Percentiles rank a stretch among this genome's conserved stretches.
phyloP scores from a whole-genome alignment of 1,140 invertebrate species.

The Papilio polytes region DNA sequence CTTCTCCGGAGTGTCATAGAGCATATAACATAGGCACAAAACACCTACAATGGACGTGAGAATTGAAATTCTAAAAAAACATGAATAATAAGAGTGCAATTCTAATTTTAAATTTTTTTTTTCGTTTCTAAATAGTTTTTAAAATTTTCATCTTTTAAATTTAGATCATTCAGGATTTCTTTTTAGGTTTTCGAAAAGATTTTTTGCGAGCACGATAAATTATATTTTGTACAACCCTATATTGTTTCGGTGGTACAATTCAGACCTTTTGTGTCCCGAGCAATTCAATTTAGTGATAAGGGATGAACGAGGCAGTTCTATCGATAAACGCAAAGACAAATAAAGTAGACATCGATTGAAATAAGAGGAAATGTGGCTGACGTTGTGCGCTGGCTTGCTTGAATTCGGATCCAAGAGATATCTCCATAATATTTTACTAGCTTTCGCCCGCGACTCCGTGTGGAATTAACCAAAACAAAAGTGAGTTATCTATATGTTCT shows the following conservation, averaged over 20 bases:
- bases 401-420: constrained; percentile 34
- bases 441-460: too few relatives aligned
- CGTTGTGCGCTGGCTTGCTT: not conserved
- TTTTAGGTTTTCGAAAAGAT: not conserved
- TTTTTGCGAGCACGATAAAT: not conserved
- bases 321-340: constrained; percentile 68
- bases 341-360: constrained; percentile 68
- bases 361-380: constrained; percentile 31
- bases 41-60: too few relatives aligned
- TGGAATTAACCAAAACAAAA: too few relatives aligned
- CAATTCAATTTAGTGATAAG: constrained; percentile 79
- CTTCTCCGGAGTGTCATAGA: too few relatives aligned
- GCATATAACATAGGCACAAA: too few relatives aligned
- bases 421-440: not conserved
- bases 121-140: too few relatives aligned
- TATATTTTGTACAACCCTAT: constrained; percentile 48
- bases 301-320: constrained; percentile 57
- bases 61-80: too few relatives aligned
- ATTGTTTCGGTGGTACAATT: constrained; percentile 48
- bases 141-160: too few relatives aligned
- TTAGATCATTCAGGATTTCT: too few relatives aligned
- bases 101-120: too few relatives aligned
- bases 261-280: constrained; percentile 62
- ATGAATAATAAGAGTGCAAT: too few relatives aligned
- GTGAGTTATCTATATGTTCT: too few relatives aligned